Base-by-base conservation (phyloP, 1,140 invertebrate genomes). In the Luehdorfia chinensis region DNA sequence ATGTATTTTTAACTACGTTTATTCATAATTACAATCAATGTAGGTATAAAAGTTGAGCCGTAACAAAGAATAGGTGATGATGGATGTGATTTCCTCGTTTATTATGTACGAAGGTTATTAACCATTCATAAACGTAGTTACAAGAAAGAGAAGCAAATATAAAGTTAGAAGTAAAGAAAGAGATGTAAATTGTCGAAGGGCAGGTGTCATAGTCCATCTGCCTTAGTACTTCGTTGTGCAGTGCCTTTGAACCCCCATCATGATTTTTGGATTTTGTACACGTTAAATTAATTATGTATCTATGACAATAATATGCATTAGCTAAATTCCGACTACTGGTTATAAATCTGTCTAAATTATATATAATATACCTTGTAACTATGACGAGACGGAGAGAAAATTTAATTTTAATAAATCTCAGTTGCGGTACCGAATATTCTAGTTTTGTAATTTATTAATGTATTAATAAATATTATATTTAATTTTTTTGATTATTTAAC, bases 171-270 rank as follows among this genome's bases (percentile, higher is more conserved):
- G 49, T 50, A 53, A 25, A 60, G 61, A 67, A 52, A 65, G 65
- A 63, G 63, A 56, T 45, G 62, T 59, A 58, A 68, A 56, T 58
- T 66, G 63, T 63, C 47, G 50, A 63, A 55, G 66, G 64, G 71
- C 75, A 75, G 73, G 77, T 81, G 77, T 72, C 64, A 65, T 46
- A 45, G 60, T 61, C 62, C 75, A 75, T 75, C 75, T 78, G 75
- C 73, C 50, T 62, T 52, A 37, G 60, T 62, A 59, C 56, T 63
- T 55, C 49, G 54, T 60, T 49, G 56, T 52, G 55, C 56, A 53
- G 56, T 62, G 64, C 65, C 53, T 57, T 67, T 61, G 50, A 46
- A 53, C 53, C 58, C 60, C 66, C 64, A 65, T 57, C 58, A 54
- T 41, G 39, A 28, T 37, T 47, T 33, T 45, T 47, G 27, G 47